These are phyloP conservation scores for Anhinga anhinga DNA, from an alignment of 2,113 vertebrate species.

Conservation along the genomic window DNA sequence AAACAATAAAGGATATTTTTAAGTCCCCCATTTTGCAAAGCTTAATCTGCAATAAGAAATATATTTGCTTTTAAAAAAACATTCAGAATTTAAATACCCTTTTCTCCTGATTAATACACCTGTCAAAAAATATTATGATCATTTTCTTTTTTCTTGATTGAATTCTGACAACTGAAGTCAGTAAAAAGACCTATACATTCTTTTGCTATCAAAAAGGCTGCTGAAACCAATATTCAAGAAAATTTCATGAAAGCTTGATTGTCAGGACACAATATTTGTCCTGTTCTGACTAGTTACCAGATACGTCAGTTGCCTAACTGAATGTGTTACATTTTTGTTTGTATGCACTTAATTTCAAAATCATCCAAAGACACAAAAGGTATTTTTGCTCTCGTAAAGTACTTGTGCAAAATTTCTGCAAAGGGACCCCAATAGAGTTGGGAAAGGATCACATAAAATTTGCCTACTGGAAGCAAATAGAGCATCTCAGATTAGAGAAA, in stretches of 20 bases:
- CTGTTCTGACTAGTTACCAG: background rate
- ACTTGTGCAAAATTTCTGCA: background rate
- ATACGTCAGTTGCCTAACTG: background rate
- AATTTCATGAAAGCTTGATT: background rate
- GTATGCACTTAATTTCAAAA: background rate
- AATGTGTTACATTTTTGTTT: background rate
- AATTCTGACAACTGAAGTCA: background rate
- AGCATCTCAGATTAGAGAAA: background rate
- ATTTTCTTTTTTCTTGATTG: background rate
- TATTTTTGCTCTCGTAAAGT: background rate
- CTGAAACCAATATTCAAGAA: background rate
- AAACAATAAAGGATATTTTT: background rate
- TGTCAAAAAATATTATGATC: background rate
- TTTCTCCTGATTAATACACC: background rate
- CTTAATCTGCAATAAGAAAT: background rate
- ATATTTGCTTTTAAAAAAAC: background rate
- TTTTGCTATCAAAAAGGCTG: background rate
- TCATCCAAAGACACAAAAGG: background rate
- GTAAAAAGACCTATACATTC: background rate
- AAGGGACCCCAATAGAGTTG: background rate
- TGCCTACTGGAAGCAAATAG: background rate
- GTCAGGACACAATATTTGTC: background rate
- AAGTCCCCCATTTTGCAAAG: background rate
- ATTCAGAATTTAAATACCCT: background rate
- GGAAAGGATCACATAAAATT: background rate